phyloP scores from a whole-genome alignment of 1,140 invertebrate genomes.

The fruit fly (Drosophila melanogaster) region DNA sequence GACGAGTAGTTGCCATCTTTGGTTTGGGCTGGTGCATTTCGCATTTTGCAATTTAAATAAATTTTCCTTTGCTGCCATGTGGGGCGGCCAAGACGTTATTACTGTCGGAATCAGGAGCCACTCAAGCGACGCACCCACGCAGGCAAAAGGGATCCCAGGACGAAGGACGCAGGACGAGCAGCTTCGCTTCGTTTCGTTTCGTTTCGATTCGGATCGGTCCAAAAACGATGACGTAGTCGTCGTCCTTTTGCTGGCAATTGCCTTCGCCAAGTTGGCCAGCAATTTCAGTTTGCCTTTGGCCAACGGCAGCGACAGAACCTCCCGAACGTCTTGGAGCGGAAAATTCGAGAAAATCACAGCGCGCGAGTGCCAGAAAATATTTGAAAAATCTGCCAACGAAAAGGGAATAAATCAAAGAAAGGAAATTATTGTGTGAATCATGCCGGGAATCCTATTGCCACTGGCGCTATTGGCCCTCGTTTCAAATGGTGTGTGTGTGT shows the following conservation, averaged over 20 bases:
- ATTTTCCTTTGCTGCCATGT: conserved; percentile 54
- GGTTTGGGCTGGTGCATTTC: conserved; percentile 44
- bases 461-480: conserved; percentile 42
- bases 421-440: conserved; percentile 14
- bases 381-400: conserved; percentile 26
- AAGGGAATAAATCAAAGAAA: conserved; percentile 15
- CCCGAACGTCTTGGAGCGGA: not conserved
- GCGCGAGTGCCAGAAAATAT: conserved; percentile 22
- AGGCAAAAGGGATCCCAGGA: conserved; percentile 10
- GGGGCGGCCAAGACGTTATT: conserved; percentile 74
- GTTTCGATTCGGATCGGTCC: not conserved
- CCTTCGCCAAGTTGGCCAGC: conserved; percentile 29
- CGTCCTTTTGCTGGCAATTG: conserved; percentile 45
- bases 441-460: conserved; percentile 40
- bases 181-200: conserved; percentile 10
- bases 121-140: conserved; percentile 68
- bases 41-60: conserved; percentile 71
- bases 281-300: conserved; percentile 70
- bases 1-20: conserved; percentile 27
- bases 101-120: conserved; percentile 71
- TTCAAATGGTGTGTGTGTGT: conserved; percentile 66
- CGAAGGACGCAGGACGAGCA: conserved; percentile 18
- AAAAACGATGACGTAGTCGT: conserved; percentile 49
- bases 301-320: conserved; percentile 46
- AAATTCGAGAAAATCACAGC: conserved; percentile 6